These are phyloP conservation scores for Sus cebifrons DNA, from an alignment of 2,797 vertebrate genomes.

Conservation along the genomic window DNA sequence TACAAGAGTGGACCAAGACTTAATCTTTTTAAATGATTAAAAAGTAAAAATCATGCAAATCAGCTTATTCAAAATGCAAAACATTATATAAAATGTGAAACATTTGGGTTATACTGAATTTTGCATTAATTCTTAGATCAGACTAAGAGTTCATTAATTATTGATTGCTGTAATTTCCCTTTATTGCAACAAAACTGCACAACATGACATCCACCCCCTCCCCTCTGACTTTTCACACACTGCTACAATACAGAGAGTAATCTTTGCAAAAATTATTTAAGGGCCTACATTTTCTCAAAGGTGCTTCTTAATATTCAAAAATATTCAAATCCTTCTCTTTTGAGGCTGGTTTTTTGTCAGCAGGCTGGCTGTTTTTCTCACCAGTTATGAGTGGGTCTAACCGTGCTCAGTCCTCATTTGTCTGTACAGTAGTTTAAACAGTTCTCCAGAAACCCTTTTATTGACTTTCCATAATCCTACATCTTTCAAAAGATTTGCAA, in stretches of 20 bases:
- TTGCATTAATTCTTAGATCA: constrained; percentile 8
- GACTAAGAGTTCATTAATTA: constrained; percentile 8
- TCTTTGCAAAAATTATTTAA: constrained; percentile 22
- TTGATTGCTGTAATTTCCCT: not conserved
- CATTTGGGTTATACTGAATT: constrained; percentile 51
- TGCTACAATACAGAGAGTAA: not conserved
- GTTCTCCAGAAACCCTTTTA: constrained; percentile 44
- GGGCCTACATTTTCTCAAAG: constrained; percentile 5
- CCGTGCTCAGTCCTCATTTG: not conserved
- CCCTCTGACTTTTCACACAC: not conserved
- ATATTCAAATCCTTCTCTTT: constrained; percentile 45
- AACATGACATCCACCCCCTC: not conserved
- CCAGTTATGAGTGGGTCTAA: constrained; percentile 5
- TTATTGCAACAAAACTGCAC: not conserved
- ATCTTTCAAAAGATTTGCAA: constrained; percentile 60
- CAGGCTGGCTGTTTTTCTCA: not conserved
- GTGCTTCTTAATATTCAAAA: constrained; percentile 60
- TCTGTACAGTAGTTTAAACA: not conserved
- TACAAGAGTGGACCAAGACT: not conserved
- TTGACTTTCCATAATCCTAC: constrained; percentile 24
- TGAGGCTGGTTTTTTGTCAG: constrained; percentile 43
- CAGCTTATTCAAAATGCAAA: constrained; percentile 47
- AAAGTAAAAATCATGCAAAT: constrained; percentile 38
- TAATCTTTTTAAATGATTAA: constrained; percentile 40
- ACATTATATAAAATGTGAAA: constrained; percentile 15